phyloP scores from a whole-genome alignment of 1,140 invertebrate species.

The Drosophila sucinea region DNA sequence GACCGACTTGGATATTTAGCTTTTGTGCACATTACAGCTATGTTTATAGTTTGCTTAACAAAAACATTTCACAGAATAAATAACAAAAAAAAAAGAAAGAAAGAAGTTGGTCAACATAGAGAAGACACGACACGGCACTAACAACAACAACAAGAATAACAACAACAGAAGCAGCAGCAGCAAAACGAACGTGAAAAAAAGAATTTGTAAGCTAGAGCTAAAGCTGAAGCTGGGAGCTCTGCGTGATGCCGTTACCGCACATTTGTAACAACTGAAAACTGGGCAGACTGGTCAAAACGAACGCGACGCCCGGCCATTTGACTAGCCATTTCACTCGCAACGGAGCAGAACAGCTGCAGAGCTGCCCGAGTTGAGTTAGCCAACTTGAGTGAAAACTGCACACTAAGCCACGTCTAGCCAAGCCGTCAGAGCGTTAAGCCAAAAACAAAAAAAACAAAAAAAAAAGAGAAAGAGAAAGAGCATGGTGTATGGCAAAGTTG shows the following conservation, averaged over 20 bases:
- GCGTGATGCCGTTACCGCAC: slow-evolving; percentile 76
- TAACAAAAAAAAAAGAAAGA: slow-evolving; percentile 13
- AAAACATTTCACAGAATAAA: slow-evolving; percentile 45
- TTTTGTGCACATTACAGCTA: slow-evolving; percentile 46
- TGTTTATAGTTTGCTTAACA: slow-evolving; percentile 32
- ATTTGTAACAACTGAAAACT: slow-evolving; percentile 73
- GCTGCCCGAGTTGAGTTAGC: slow-evolving; percentile 13
- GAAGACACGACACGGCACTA: neutral
- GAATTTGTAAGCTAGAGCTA: slow-evolving; percentile 13
- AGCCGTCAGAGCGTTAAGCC: slow-evolving; percentile 48
- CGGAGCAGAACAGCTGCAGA: slow-evolving; percentile 55
- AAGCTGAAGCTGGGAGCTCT: slow-evolving; percentile 40
- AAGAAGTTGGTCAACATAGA: slow-evolving; percentile 55
- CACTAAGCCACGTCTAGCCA: slow-evolving; percentile 28
- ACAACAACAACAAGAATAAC: neutral
- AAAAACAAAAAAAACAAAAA: slow-evolving; percentile 18
- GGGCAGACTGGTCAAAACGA: slow-evolving; percentile 63
- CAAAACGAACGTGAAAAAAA: slow-evolving; percentile 19
- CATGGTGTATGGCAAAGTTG: slow-evolving; percentile 3
- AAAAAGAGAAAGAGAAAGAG: slow-evolving; percentile 10
- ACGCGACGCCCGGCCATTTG: slow-evolving; percentile 20
- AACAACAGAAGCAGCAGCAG: slow-evolving; percentile 16
- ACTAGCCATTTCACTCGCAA: slow-evolving; percentile 75
- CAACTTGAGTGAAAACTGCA: slow-evolving; percentile 47
- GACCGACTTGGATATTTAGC: slow-evolving; percentile 4